Percentiles rank a stretch among this genome's conserved stretches.
Evolutionary conservation across 2,797 vertebrate species (phyloP).

Genomic region (Spheniscus humboldti): DNA sequence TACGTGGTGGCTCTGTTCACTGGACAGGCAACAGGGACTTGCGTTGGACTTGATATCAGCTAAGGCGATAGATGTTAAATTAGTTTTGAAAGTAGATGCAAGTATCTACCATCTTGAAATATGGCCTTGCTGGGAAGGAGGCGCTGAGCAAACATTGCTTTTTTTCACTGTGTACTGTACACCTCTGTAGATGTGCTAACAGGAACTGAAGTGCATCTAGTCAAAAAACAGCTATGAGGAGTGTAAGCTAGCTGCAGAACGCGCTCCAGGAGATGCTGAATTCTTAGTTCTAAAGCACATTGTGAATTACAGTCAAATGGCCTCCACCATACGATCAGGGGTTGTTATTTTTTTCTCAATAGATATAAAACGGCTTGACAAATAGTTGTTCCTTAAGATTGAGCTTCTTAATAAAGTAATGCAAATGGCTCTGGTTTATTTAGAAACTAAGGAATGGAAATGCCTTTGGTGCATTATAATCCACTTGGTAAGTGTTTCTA

Average conservation of each 20-base stretch:
- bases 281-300: neutral
- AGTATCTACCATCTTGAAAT: neutral
- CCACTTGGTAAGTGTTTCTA: neutral
- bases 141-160: neutral
- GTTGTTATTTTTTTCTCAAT: neutral
- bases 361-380: neutral
- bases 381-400: neutral
- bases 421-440: neutral
- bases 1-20: neutral
- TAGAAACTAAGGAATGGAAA: neutral
- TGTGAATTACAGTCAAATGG: neutral
- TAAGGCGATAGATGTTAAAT: neutral
- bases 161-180: neutral
- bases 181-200: neutral
- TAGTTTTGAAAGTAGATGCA: neutral
- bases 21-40: neutral
- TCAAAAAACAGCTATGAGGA: fast-evolving
- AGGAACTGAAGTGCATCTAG: neutral
- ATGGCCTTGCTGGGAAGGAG: neutral
- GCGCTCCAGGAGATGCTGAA: neutral
- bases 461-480: neutral
- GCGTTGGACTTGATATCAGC: neutral
- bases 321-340: neutral
- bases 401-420: neutral
- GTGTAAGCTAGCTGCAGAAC: neutral